These are phyloP conservation scores for Phlogophora meticulosa DNA, from an alignment of 2,888 invertebrate genomes.

Conservation along the genomic window DNA sequence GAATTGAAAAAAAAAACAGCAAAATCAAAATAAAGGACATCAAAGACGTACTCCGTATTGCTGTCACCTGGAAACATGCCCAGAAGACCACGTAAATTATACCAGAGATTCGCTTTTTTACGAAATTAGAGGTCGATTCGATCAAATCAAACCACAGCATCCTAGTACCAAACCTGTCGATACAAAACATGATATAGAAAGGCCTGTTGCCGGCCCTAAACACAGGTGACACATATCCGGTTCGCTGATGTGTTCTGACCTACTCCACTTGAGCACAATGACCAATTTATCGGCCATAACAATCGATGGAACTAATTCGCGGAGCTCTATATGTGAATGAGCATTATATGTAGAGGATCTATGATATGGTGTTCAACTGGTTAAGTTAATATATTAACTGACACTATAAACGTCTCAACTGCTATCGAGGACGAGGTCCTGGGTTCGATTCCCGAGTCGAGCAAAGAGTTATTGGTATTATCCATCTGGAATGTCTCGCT, in stretches of 20 bases:
- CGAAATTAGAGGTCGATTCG: too few species aligned
- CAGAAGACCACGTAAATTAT: too few species aligned
- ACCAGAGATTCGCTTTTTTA: too few species aligned
- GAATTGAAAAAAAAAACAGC: too few species aligned
- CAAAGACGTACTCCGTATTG: too few species aligned
- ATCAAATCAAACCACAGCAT: background rate
- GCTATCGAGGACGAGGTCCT: too few species aligned
- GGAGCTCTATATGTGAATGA: slow-evolving; percentile 35
- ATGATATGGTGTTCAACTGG: slow-evolving; percentile 4
- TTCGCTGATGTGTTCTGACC: slow-evolving; percentile 52
- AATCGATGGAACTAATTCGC: slow-evolving; percentile 60
- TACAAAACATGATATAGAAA: slow-evolving; percentile 8
- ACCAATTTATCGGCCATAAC: slow-evolving; percentile 59
- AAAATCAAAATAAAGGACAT: too few species aligned
- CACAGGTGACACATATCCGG: slow-evolving; percentile 61
- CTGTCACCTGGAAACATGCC: too few species aligned
- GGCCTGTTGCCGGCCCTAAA: slow-evolving; percentile 31
- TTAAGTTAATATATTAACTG: background rate
- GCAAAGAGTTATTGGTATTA: too few species aligned
- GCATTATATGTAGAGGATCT: slow-evolving; percentile 24
- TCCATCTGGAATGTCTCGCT: too few species aligned
- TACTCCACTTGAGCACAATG: slow-evolving; percentile 58
- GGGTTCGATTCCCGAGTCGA: too few species aligned
- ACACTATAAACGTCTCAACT: too few species aligned
- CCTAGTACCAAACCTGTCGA: slow-evolving; percentile 2